Evolutionary conservation across 2,797 vertebrate genomes (phyloP).

Genomic region (Hozukius guyotensis): DNA sequence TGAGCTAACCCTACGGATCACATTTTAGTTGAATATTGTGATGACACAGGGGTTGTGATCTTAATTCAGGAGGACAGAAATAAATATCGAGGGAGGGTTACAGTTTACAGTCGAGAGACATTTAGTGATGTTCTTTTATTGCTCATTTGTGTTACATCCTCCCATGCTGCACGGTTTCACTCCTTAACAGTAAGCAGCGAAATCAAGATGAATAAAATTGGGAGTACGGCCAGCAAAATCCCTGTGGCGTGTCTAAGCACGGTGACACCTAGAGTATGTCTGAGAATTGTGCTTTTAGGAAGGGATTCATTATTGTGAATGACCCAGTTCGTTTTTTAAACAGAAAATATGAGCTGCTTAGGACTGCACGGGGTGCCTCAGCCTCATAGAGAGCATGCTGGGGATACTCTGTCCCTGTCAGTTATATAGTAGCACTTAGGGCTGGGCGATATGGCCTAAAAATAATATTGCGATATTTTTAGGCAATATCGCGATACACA

Average conservation of each 20-base stretch:
- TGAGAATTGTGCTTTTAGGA: conserved; percentile 20
- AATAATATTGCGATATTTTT: too few species aligned
- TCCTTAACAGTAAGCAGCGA: conserved; percentile 7
- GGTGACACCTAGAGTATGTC: not conserved
- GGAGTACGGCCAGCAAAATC: conserved; percentile 7
- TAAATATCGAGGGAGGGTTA: not conserved
- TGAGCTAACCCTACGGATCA: not conserved
- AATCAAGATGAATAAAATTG: conserved; percentile 1
- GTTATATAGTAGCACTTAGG: not conserved
- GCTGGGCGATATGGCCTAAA: too few species aligned
- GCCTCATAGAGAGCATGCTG: not conserved
- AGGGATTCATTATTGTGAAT: conserved; percentile 19
- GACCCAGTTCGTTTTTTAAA: conserved; percentile 23
- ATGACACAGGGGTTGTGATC: not conserved
- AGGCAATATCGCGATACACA: too few species aligned
- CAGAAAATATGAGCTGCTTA: conserved; percentile 3
- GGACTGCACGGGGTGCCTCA: not conserved
- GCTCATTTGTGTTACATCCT: not conserved
- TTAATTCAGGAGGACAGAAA: conserved; percentile 16
- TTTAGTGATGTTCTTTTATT: conserved; percentile 9
- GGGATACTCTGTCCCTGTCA: not conserved
- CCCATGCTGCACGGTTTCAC: not conserved
- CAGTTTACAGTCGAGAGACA: not conserved
- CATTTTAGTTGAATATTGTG: conserved; percentile 1
- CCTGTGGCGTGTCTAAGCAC: conserved; percentile 10